Conservation (phyloP, 92 coral and sea anemone genomes). For the Zoanthus sociatus region DNA sequence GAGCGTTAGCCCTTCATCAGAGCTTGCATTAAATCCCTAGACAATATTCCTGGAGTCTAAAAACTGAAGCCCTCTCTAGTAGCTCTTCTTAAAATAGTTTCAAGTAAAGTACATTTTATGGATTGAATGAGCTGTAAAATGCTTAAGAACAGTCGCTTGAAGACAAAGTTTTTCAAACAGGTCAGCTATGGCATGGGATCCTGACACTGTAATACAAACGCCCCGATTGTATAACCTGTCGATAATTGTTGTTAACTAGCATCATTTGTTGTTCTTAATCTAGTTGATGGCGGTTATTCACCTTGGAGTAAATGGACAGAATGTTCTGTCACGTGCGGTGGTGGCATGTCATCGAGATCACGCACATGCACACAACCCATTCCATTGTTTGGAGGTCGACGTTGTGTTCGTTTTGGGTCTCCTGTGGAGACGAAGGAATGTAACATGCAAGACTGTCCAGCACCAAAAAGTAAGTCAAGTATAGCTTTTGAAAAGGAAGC, state of each 20-base stretch:
- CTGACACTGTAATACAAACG: neutral
- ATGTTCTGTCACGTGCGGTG: constrained; percentile 87
- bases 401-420: constrained; percentile 79
- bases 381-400: constrained; percentile 88
- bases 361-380: constrained; percentile 89
- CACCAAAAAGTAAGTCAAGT: constrained; percentile 59
- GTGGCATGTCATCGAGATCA: constrained; percentile 83
- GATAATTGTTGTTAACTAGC: neutral
- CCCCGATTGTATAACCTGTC: no score
- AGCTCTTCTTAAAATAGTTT: no score
- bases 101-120: no score
- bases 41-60: no score
- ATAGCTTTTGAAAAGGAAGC: neutral
- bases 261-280: neutral
- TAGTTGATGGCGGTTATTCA: constrained; percentile 90
- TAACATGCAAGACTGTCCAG: constrained; percentile 81
- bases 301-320: constrained; percentile 90
- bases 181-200: no score
- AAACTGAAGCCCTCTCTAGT: no score
- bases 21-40: no score
- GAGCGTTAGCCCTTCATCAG: no score
- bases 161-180: no score
- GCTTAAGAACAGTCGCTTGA: no score
- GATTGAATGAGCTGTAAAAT: no score
- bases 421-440: constrained; percentile 89